Evolutionary conservation across 2,797 vertebrate genomes (phyloP).

Genomic region (Poecilia gillii): DNA sequence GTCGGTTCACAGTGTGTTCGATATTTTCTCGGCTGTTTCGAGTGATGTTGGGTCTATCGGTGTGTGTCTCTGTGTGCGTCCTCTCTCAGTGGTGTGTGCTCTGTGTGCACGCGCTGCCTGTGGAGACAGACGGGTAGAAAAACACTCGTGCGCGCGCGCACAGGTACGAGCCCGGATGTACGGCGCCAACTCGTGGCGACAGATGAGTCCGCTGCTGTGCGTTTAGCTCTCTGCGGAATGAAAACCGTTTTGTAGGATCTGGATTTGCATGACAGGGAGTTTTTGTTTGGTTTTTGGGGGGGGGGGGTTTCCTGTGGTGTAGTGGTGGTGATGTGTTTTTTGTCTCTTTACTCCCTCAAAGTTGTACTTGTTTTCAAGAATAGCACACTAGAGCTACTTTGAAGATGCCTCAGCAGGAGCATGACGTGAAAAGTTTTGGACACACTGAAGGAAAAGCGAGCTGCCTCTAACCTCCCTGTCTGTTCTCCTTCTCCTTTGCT

Average conservation of each 20-base stretch:
- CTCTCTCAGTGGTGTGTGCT: conserved; percentile 47
- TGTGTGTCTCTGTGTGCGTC: conserved; percentile 14
- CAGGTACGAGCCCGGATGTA: conserved; percentile 8
- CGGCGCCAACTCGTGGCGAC: conserved; percentile 3
- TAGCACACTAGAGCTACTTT: conserved; percentile 14
- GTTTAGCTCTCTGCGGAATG: conserved; percentile 27
- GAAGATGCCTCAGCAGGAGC: conserved; percentile 26
- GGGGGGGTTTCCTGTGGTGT: conserved; percentile 26
- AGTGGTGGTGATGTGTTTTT: conserved; percentile 10
- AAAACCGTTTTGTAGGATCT: conserved; percentile 4
- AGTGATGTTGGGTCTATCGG: conserved; percentile 32
- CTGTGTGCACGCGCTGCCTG: conserved; percentile 50
- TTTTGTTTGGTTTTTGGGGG: neutral
- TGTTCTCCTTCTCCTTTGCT: conserved; percentile 50
- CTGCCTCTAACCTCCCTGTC: conserved; percentile 65
- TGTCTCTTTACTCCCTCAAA: conserved; percentile 37
- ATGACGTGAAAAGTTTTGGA: conserved; percentile 37
- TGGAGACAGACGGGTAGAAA: conserved; percentile 36
- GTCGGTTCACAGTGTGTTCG: conserved; percentile 42
- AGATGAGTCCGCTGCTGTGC: conserved; percentile 42
- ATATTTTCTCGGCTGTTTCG: conserved; percentile 39
- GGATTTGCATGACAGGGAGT: conserved; percentile 15
- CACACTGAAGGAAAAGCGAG: conserved; percentile 41
- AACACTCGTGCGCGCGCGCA: neutral
- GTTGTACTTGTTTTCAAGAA: conserved; percentile 31